Percentiles rank a stretch among this genome's conserved stretches.
Conservation (phyloP, 2,113 vertebrate genomes). For the Anseranas semipalmata region DNA sequence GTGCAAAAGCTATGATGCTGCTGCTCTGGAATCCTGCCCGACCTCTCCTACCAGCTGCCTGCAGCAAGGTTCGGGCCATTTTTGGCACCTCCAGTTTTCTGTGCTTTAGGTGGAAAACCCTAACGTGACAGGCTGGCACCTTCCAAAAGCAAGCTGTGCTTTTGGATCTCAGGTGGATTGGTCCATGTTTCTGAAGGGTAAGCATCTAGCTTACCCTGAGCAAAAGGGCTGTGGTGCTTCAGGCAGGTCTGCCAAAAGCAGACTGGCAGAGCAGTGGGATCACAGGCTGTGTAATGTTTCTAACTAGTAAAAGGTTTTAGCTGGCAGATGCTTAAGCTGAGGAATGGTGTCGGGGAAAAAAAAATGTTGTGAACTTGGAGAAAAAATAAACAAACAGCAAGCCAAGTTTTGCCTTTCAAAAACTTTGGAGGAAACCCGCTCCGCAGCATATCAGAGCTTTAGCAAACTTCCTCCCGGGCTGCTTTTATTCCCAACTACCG, state of each 20-base stretch:
- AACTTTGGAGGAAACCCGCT: neutral
- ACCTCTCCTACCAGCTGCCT: constrained; percentile 33
- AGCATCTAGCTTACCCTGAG: neutral
- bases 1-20: neutral
- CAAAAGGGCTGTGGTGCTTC: neutral
- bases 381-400: neutral
- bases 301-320: neutral
- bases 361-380: neutral
- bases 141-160: neutral
- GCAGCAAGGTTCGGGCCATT: neutral
- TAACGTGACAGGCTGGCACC: neutral
- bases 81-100: constrained; percentile 1
- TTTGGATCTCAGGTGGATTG: neutral
- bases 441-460: neutral
- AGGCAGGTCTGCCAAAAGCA: neutral
- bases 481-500: neutral
- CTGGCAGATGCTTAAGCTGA: neutral
- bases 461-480: neutral
- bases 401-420: neutral
- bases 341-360: neutral
- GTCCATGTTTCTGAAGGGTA: neutral
- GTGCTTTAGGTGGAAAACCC: constrained; percentile 5
- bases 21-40: constrained; percentile 29
- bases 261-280: neutral
- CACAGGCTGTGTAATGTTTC: neutral